Conservation (phyloP, 1,140 invertebrate genomes). For the Bombyx mori region ASM3026992v2 NC_085114.1:11186501-11187000, state of each 20-base stretch:
- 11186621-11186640: constrained; percentile 66
- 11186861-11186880: background rate
- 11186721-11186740: constrained; percentile 62
- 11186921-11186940: constrained; percentile 1
- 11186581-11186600: constrained; percentile 62
- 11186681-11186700: constrained; percentile 58
- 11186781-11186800: constrained; percentile 39
- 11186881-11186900: background rate
- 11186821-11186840: no score
- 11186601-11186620: constrained; percentile 63
- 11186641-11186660: constrained; percentile 69
- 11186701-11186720: constrained; percentile 57
- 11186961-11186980: constrained; percentile 6
- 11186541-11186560: constrained; percentile 48
- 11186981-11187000: constrained; percentile 17
- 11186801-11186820: constrained; percentile 3
- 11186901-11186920: constrained; percentile 6
- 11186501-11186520: constrained; percentile 55
- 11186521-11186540: constrained; percentile 61
- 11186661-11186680: constrained; percentile 62
- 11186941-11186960: constrained; percentile 2
- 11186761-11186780: constrained; percentile 66
- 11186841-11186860: background rate
- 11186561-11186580: constrained; percentile 55
- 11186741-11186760: constrained; percentile 67